These are phyloP conservation scores for Corythornis leucogaster DNA, from an alignment of 2,797 vertebrate genomes.

Conservation along the genomic window DNA sequence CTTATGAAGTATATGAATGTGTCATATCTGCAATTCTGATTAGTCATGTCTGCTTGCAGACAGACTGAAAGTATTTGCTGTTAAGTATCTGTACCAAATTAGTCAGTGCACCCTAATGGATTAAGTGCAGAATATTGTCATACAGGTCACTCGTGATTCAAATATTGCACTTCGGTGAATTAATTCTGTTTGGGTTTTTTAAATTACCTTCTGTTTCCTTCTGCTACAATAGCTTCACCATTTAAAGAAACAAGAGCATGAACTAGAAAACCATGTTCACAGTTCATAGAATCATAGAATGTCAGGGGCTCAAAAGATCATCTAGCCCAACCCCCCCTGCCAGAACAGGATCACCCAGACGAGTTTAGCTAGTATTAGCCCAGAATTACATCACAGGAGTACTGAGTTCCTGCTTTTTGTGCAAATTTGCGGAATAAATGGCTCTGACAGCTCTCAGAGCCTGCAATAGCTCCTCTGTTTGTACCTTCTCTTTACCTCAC, in stretches of 20 bases:
- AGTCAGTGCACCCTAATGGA: neutral
- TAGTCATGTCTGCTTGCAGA: neutral
- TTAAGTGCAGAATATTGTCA: neutral
- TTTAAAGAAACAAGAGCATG: neutral
- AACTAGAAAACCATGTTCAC: neutral
- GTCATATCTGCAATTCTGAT: neutral
- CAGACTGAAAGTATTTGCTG: neutral
- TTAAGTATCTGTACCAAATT: neutral
- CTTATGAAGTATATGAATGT: neutral
- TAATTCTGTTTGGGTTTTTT: neutral
- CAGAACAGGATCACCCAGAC: no score
- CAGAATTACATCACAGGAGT: neutral
- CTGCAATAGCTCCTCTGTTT: neutral
- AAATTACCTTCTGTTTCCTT: neutral
- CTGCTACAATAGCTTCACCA: neutral
- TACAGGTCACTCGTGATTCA: neutral
- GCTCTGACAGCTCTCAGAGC: neutral
- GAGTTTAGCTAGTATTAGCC: neutral
- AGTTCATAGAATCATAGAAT: no score
- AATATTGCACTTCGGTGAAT: neutral
- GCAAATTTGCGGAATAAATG: neutral
- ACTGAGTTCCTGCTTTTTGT: neutral
- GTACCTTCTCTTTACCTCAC: neutral
- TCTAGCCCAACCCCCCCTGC: no score
- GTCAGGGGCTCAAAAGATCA: no score